Conservation (phyloP, 1,140 invertebrate species). For the Pissodes strobi region DNA sequence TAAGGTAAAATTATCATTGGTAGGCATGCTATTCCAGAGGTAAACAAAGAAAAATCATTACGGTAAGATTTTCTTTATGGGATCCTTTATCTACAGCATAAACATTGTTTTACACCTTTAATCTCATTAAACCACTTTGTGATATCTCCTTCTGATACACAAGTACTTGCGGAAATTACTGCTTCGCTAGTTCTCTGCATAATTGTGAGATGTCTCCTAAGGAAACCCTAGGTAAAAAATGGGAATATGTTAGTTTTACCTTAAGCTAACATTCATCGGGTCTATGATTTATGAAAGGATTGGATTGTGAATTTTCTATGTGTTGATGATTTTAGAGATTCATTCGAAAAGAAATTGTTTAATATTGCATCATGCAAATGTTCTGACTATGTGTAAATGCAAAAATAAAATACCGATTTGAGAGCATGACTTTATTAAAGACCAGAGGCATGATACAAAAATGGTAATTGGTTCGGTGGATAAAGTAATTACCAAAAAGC, state of each 20-base stretch:
- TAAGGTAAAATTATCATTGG: constrained; percentile 50
- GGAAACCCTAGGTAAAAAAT: no score
- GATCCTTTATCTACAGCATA: constrained; percentile 48
- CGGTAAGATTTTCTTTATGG: constrained; percentile 46
- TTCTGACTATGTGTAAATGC: no score
- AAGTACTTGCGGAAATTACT: constrained; percentile 43
- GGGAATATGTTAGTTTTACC: no score
- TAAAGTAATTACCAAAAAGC: no score
- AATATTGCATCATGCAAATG: no score
- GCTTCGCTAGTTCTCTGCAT: constrained; percentile 39
- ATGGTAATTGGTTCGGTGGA: no score
- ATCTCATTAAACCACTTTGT: no score
- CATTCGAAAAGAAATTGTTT: no score
- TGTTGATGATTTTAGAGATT: no score
- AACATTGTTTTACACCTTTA: constrained; percentile 49
- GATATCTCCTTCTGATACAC: constrained; percentile 47
- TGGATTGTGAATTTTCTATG: constrained; percentile 31
- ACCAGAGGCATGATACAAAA: no score
- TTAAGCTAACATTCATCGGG: constrained; percentile 45
- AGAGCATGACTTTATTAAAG: no score
- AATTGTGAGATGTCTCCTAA: constrained; percentile 42
- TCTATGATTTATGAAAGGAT: constrained; percentile 45
- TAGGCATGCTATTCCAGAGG: constrained; percentile 35
- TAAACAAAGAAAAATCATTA: constrained; percentile 47
- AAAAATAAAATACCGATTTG: no score